Base-by-base conservation (phyloP, 2,113 vertebrate species). In the Illadopsis cleaveri region DNA sequence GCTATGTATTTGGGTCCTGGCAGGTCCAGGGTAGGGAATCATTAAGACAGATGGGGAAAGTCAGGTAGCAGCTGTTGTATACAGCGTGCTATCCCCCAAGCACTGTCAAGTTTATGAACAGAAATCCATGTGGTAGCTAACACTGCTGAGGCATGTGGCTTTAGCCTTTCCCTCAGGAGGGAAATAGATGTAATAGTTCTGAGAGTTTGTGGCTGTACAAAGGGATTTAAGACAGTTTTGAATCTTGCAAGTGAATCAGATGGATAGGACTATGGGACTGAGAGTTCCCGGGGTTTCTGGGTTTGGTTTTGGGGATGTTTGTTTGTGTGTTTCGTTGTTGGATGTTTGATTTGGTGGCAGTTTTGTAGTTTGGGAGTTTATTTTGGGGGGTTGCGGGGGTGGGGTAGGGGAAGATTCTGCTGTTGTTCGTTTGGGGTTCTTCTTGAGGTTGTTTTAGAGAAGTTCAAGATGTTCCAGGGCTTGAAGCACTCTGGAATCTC, bases 11-110 rank as follows among this genome's bases (percentile, higher is more conserved):
- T 76, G 64, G 11, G 37, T 62, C 70, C 58, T 79, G 83, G 68
- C 50, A 58, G 70, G 40, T 65, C 33, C 60, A 68, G 68, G 38
- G 35, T 51, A 66, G 27, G 31, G 16, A 87, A 76, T 87, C 61
- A 45, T 79, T 56, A 87, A 90, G 62, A 92, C 71, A 82, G 47
- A 85, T 82, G 53, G 79, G 57, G 24, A 62, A 45, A 71, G 33
- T 56, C 51, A 87, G 45, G 48, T 70, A 91, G 44, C 70, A 85
- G 62, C 82, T 95, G 65, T 28, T 92, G 35, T 58, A 31, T n/a
- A 53, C 35, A 84, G 60, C 33, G 20, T 64, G 38, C 8, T 45
- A 45, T 61, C 37, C 62, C 54, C 58, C 40, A 69, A 51, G 33
- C 68, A 65, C 54, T 73, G 40, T 72, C 72, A 95, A 18, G 35